A percentile compares a stretch with the other conserved stretches of the same genome.
Evolutionary conservation across 2,797 vertebrate species (phyloP).

Genomic region (Clamator glandarius): DNA sequence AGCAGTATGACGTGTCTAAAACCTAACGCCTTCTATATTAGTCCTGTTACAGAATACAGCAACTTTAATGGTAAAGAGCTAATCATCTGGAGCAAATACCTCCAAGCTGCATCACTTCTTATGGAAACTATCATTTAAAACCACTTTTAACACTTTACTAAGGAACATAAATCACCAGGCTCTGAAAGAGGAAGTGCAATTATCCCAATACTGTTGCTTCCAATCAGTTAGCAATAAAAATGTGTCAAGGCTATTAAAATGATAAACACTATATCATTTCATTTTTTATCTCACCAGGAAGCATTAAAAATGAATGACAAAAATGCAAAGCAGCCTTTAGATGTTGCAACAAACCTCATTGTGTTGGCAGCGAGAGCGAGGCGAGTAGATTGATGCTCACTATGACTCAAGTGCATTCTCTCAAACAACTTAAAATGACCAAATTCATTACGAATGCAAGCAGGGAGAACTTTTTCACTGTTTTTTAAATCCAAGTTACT

Average conservation of each 20-base stretch:
- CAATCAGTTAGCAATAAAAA: not conserved
- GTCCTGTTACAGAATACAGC: not conserved
- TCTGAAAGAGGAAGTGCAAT: not conserved
- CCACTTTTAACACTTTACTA: not conserved
- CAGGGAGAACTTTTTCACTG: not conserved
- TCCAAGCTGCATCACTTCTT: not conserved
- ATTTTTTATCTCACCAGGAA: not conserved
- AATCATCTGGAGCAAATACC: not conserved
- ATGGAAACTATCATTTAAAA: not conserved
- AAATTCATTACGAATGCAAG: not conserved
- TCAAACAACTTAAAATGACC: not conserved
- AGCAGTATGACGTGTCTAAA: not conserved
- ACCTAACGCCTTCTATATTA: not conserved
- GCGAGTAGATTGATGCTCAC: rapidly evolving
- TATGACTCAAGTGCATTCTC: not conserved
- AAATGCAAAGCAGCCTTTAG: conserved; percentile 13
- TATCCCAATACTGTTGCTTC: not conserved
- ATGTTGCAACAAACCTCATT: not conserved
- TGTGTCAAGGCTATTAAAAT: not conserved
- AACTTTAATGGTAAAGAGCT: not conserved
- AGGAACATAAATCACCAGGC: not conserved
- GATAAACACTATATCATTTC: not conserved
- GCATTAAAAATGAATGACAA: conserved; percentile 31
- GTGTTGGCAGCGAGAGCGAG: not conserved
- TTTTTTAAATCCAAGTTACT: not conserved